Base-by-base conservation (phyloP, 23 tunicate genomes). In the Trididemnum nubilum region DNA sequence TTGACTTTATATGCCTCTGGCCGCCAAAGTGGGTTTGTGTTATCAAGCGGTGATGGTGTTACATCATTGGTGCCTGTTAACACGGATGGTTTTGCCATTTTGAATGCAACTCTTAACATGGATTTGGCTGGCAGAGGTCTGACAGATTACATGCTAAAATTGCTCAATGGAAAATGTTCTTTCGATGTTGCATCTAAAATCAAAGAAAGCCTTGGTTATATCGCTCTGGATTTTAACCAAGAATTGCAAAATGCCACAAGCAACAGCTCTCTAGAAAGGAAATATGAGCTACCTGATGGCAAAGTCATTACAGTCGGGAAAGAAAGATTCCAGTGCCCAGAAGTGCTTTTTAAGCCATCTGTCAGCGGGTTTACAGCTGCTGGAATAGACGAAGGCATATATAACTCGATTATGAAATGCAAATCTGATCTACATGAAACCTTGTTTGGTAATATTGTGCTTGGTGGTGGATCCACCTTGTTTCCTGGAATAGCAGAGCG, bases 401-500 rank as follows among this genome's bases (percentile, higher is more conserved):
- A 89, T 85, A 89, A 89, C 72, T 89, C 89, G 73, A 89, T 89
- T 81, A 71, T 87, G 92, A 87, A 83, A 71, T 83, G 93, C 71
- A 88, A 88, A 27, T 83, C 84, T 35, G 93, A 88, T 51, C 83
- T 88, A 79, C 83, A 88, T 64, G 83, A 88, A 37, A 88, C 83
- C 72, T 65, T 88, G 35, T 89, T 78, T 72, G 90, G 89, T 61
- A 89, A 89, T 85, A 85, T 88, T 24, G 95, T 89, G 36, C 81
- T 89, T 30, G 34, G 76, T 36, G 95, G 95, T 29, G 95, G 95
- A 31, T 67, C 90, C 89, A 89, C 89, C n/a, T 85, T 89, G 95
- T 85, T 83, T 81, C 95, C 95, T 36, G 70, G 70, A 12, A 63
- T 63, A 9, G 70, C n/a, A 7, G 70, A 63, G 31, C 70, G 70